Conservation (phyloP, 2,797 vertebrate genomes). For the Chelon auratus region DNA sequence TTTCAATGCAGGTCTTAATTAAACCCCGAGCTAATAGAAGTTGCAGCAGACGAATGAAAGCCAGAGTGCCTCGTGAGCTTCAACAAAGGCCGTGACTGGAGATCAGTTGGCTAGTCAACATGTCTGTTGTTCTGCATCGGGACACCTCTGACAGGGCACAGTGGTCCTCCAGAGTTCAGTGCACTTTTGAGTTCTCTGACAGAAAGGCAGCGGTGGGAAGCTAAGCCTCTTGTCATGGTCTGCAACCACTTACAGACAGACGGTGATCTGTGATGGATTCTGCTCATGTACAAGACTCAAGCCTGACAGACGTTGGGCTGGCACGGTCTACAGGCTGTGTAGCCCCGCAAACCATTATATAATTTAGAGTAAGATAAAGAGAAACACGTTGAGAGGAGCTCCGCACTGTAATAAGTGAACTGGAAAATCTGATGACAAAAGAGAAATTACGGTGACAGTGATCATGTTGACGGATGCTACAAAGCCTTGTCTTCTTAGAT, state of each 20-base stretch:
- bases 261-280: conserved; percentile 59
- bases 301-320: conserved; percentile 46
- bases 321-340: conserved; percentile 18
- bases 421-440: conserved; percentile 15
- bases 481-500: background rate
- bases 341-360: conserved; percentile 16
- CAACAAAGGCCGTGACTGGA: conserved; percentile 35
- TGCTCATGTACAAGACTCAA: conserved; percentile 47
- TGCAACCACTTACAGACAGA: conserved; percentile 66
- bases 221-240: conserved; percentile 72
- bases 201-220: conserved; percentile 59
- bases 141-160: conserved; percentile 53
- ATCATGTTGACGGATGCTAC: conserved; percentile 30
- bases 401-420: background rate
- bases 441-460: conserved; percentile 6
- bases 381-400: conserved; percentile 9
- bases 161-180: conserved; percentile 60
- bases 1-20: conserved; percentile 62
- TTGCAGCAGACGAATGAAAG: conserved; percentile 48
- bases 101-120: conserved; percentile 45
- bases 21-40: conserved; percentile 60
- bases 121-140: conserved; percentile 36
- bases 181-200: conserved; percentile 62
- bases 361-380: conserved; percentile 8
- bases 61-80: conserved; percentile 43